Evolutionary conservation across 2,888 invertebrate genomes (phyloP).

Genomic region (Pristionchus japonicus): DNA sequence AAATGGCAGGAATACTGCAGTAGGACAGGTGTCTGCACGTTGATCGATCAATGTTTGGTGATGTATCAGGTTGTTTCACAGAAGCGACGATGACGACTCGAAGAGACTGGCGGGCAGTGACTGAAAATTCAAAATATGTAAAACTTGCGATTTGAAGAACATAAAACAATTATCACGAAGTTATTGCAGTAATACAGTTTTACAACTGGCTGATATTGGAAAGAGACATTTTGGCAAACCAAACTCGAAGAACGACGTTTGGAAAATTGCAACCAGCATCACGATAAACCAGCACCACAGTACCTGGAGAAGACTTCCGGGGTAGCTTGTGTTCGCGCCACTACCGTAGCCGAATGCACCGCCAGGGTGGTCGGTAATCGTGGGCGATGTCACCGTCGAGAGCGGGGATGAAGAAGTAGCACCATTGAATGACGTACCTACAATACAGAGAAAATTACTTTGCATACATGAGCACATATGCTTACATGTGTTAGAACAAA

Average conservation of each 20-base stretch:
- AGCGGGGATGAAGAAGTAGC: conserved; percentile 20
- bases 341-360: conserved; percentile 34
- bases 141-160: not conserved
- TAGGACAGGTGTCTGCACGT: not conserved
- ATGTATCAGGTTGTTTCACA: not conserved
- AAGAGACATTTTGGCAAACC: too few species aligned
- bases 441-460: too few species aligned
- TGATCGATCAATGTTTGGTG: not conserved
- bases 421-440: not conserved
- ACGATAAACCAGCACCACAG: not conserved
- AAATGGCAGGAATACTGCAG: not conserved
- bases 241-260: too few species aligned
- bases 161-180: too few species aligned
- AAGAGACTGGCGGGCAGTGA: conserved; percentile 29
- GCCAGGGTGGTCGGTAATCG: conserved; percentile 11
- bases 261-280: not conserved
- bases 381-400: conserved; percentile 24
- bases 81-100: conserved; percentile 24
- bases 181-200: too few species aligned
- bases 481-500: too few species aligned
- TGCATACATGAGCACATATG: too few species aligned
- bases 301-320: conserved; percentile 18
- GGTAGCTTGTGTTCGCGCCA: not conserved
- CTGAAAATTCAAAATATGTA: not conserved
- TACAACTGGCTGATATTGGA: too few species aligned